phyloP scores from a whole-genome alignment of 2,888 invertebrate species.

The Strigamia maritima region DNA sequence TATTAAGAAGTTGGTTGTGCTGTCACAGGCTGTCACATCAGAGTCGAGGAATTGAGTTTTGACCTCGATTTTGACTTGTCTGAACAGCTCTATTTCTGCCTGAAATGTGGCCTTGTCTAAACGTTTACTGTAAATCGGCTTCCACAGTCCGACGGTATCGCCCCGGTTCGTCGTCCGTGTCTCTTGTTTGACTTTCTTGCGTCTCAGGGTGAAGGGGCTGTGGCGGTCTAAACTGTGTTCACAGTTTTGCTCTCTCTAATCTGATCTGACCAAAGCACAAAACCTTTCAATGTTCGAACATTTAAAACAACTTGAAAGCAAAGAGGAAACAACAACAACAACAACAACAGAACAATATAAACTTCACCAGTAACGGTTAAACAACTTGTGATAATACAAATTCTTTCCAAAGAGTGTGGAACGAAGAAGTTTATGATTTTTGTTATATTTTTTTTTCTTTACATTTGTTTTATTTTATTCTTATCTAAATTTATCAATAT shows the following conservation, averaged over 20 bases:
- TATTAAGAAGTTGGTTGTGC: background rate
- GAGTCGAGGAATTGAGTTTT: background rate
- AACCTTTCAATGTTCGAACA: background rate
- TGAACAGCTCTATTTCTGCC: conserved; percentile 6
- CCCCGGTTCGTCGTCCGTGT: conserved; percentile 10
- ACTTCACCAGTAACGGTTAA: background rate
- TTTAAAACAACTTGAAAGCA: background rate
- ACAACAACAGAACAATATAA: background rate
- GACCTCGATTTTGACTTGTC: conserved; percentile 8
- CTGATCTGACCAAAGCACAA: conserved; percentile 15
- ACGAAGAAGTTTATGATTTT: background rate
- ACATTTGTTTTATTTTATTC: background rate
- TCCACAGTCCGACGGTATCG: background rate
- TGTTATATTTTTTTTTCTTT: background rate
- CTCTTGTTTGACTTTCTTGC: conserved; percentile 10
- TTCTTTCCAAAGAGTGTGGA: conserved; percentile 5
- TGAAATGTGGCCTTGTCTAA: conserved; percentile 15
- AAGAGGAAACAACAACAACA: background rate
- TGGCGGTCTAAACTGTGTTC: background rate
- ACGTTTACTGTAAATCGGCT: background rate
- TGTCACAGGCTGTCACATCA: background rate
- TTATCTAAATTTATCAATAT: background rate
- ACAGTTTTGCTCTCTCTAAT: conserved; percentile 13
- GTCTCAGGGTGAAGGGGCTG: conserved; percentile 10
- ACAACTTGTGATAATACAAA: conserved; percentile 10